These are phyloP conservation scores for Chrysina gloriosa DNA, from an alignment of 2,888 invertebrate species.

Conservation along the genomic window DNA sequence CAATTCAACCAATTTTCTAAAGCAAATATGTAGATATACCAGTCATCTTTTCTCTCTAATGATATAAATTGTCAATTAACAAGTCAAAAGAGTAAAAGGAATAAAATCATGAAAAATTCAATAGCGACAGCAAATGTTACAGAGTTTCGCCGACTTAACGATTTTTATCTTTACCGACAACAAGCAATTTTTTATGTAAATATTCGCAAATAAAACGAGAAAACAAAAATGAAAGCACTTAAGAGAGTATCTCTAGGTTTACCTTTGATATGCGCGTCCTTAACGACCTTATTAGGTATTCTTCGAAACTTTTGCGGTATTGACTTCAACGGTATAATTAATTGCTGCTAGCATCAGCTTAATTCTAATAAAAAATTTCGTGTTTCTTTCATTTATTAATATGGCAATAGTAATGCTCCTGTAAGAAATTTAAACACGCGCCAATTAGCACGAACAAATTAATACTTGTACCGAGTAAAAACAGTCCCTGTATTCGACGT, in stretches of 20 bases:
- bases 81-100: conserved; percentile 6
- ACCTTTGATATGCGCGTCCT: too few relatives aligned
- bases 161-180: background rate
- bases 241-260: background rate
- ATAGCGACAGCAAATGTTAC: too few relatives aligned
- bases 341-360: background rate
- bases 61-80: background rate
- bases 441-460: conserved; percentile 21
- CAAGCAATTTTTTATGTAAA: conserved; percentile 12
- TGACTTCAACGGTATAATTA: conserved; percentile 20
- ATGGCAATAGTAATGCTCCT: background rate
- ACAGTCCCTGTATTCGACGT: conserved; percentile 11
- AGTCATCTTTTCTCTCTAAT: background rate
- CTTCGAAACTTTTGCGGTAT: conserved; percentile 18
- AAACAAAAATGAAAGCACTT: conserved; percentile 15
- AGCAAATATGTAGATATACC: background rate
- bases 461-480: conserved; percentile 14
- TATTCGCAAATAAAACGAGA: background rate
- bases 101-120: background rate
- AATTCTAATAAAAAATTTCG: background rate
- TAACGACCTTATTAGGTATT: too few relatives aligned
- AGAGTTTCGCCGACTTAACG: too few relatives aligned
- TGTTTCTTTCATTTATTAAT: conserved; percentile 15
- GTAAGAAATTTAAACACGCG: conserved; percentile 16
- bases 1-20: too few relatives aligned